These are phyloP conservation scores for Chrosomus eos DNA, from an alignment of 2,797 vertebrate genomes.

Conservation along the genomic window DNA sequence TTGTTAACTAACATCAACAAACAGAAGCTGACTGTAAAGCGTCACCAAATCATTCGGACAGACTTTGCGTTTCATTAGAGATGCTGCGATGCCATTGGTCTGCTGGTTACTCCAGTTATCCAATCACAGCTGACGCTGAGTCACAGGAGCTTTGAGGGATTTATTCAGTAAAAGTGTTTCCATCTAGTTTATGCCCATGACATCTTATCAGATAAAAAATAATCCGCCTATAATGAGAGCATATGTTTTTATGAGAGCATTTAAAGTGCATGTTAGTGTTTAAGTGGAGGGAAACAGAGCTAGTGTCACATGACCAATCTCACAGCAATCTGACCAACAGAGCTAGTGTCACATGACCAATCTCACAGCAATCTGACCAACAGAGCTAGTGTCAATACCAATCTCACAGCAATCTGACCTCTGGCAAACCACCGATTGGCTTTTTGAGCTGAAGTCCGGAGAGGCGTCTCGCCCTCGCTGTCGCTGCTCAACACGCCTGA, in stretches of 20 bases:
- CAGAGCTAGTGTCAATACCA: neutral
- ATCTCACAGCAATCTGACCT: constrained; percentile 56
- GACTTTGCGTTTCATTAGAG: too few relatives aligned
- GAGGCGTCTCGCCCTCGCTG: constrained; percentile 71
- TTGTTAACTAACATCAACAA: too few relatives aligned
- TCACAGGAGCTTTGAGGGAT: neutral
- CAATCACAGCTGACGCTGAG: neutral
- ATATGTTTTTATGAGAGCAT: neutral
- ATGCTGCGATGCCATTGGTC: neutral
- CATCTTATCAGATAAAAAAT: neutral
- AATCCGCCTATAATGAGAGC: neutral
- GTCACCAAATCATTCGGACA: too few relatives aligned
- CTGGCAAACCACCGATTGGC: constrained; percentile 68
- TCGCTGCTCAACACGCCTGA: constrained; percentile 67
- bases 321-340: constrained; percentile 49
- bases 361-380: too few relatives aligned
- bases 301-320: neutral
- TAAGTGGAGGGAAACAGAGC: neutral
- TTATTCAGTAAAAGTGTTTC: neutral
- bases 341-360: neutral
- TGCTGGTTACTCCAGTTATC: neutral
- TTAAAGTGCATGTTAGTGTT: too few relatives aligned
- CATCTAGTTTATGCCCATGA: neutral
- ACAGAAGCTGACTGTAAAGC: too few relatives aligned
- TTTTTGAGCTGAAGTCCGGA: constrained; percentile 62